phyloP scores from a whole-genome alignment of 2,888 invertebrate genomes.

The Andrena trimmerana region DNA sequence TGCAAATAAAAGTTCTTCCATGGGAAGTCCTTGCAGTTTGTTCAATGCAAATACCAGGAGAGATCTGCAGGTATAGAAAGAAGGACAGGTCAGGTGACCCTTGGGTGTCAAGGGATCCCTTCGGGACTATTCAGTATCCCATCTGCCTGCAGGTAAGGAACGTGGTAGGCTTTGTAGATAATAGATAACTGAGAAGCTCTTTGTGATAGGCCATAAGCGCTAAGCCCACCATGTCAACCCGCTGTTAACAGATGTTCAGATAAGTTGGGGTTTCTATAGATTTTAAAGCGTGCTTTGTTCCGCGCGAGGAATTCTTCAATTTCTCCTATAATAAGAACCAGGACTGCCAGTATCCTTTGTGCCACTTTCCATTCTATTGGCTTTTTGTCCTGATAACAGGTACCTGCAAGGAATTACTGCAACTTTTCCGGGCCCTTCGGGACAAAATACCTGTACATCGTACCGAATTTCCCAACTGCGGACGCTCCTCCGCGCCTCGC shows the following conservation, averaged over 20 bases:
- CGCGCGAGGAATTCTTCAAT: constrained; percentile 66
- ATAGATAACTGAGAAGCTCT: constrained; percentile 83
- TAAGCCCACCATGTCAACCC: constrained; percentile 76
- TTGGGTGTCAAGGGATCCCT: constrained; percentile 80
- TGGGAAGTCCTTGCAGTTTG: constrained; percentile 71
- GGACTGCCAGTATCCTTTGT: constrained; percentile 68
- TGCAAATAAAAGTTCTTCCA: constrained; percentile 69
- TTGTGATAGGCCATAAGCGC: constrained; percentile 80
- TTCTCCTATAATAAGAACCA: constrained; percentile 60
- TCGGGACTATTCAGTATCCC: constrained; percentile 80
- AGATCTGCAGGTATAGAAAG: constrained; percentile 71
- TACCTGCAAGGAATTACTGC: constrained; percentile 49
- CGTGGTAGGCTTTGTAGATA: constrained; percentile 79
- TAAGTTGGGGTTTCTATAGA: constrained; percentile 81
- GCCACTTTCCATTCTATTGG: constrained; percentile 70
- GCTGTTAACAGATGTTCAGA: constrained; percentile 85
- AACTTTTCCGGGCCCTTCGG: constrained; percentile 19
- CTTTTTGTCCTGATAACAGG: constrained; percentile 74
- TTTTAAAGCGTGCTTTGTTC: constrained; percentile 77
- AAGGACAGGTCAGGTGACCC: constrained; percentile 79
- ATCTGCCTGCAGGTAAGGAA: constrained; percentile 83
- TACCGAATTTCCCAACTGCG: constrained; percentile 12
- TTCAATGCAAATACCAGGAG: constrained; percentile 75
- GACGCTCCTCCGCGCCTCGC: background rate
- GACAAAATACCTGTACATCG: constrained; percentile 1